Evolutionary conservation across 2,888 invertebrate species (phyloP).

Genomic region (Phyllotreta cruciferae): DNA sequence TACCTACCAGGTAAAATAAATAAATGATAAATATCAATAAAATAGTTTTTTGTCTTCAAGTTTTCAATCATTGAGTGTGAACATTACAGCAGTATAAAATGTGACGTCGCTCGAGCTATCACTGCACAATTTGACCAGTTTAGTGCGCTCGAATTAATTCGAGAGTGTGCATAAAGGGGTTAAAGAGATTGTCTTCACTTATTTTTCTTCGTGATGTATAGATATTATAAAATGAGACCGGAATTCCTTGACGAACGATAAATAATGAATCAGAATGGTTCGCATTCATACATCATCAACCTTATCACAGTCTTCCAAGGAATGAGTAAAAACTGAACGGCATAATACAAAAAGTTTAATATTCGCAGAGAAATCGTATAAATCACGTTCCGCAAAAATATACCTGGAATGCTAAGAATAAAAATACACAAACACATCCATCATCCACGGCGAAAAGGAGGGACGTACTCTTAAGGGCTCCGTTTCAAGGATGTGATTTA

Average conservation of each 20-base stretch:
- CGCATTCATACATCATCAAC: slow-evolving; percentile 38
- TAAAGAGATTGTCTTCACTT: too few relatives aligned
- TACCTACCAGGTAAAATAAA: too few relatives aligned
- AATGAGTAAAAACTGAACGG: slow-evolving; percentile 40
- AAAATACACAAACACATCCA: slow-evolving; percentile 53
- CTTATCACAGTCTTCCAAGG: slow-evolving; percentile 32
- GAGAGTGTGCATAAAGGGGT: too few relatives aligned
- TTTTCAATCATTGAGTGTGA: too few relatives aligned
- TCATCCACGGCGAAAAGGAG: slow-evolving; percentile 45
- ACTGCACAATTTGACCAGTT: too few relatives aligned
- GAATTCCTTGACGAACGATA: slow-evolving; percentile 23
- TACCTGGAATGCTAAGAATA: slow-evolving; percentile 49
- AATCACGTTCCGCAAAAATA: slow-evolving; percentile 47
- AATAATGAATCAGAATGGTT: slow-evolving; percentile 25
- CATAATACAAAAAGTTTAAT: slow-evolving; percentile 44
- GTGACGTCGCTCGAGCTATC: too few relatives aligned
- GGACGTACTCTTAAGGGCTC: slow-evolving; percentile 46
- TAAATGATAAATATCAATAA: too few relatives aligned
- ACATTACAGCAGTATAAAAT: too few relatives aligned
- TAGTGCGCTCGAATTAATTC: too few relatives aligned
- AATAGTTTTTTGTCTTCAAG: too few relatives aligned
- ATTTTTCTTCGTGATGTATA: too few relatives aligned
- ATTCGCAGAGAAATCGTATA: slow-evolving; percentile 46
- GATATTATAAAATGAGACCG: slow-evolving; percentile 12
- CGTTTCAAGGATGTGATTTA: slow-evolving; percentile 35